Evolutionary conservation across 2,888 invertebrate genomes (phyloP).

Genomic region (Lasioglossum lativentre): DNA sequence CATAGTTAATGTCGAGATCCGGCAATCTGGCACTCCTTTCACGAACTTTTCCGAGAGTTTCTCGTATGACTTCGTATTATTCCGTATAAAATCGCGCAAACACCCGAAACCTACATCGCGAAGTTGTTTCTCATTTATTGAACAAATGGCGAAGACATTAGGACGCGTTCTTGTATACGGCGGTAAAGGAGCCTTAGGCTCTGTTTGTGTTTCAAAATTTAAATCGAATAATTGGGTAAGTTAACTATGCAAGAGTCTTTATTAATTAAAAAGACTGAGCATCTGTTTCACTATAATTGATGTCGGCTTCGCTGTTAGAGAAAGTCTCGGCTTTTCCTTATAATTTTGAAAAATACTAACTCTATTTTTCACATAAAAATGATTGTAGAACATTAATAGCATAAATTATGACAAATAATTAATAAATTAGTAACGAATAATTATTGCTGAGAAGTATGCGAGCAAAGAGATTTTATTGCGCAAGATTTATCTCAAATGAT

Average conservation of each 20-base stretch:
- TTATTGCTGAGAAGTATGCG: background rate
- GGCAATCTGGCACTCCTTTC: slow-evolving; percentile 66
- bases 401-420: background rate
- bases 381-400: background rate
- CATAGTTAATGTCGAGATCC: slow-evolving; percentile 61
- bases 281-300: background rate
- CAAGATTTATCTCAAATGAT: slow-evolving; percentile 11
- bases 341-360: background rate
- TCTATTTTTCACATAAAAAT: background rate
- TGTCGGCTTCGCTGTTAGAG: background rate
- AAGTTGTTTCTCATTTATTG: slow-evolving; percentile 66
- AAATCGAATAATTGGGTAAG: slow-evolving; percentile 95
- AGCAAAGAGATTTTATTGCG: slow-evolving; percentile 6
- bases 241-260: slow-evolving; percentile 12
- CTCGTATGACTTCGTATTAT: slow-evolving; percentile 64
- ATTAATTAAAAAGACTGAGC: background rate
- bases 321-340: background rate
- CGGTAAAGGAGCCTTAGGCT: slow-evolving; percentile 97
- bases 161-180: slow-evolving; percentile 96
- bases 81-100: slow-evolving; percentile 65
- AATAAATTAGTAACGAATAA: background rate
- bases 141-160: slow-evolving; percentile 85
- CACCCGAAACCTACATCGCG: slow-evolving; percentile 52
- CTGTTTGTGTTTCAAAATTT: slow-evolving; percentile 94
- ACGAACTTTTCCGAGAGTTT: slow-evolving; percentile 67